Percentiles rank a stretch among this genome's conserved stretches.
These are phyloP conservation scores for Congeria kusceri DNA, from an alignment of 2,888 invertebrate species.

Conservation along the genomic window DNA sequence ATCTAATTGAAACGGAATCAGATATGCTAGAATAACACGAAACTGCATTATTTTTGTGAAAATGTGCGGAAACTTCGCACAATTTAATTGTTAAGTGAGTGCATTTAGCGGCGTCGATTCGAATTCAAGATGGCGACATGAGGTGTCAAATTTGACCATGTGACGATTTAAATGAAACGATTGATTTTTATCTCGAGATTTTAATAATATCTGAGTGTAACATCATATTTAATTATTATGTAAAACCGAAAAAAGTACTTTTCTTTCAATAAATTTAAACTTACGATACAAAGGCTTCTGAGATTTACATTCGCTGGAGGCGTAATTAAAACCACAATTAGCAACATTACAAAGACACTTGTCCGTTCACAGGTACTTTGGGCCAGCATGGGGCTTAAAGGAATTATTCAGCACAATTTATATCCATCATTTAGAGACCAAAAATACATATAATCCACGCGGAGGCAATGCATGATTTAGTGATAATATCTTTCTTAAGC, in stretches of 20 bases:
- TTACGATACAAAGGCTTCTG: no score
- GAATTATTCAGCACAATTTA: constrained; percentile 40
- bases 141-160: constrained; percentile 31
- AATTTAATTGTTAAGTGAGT: constrained; percentile 43
- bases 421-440: no score
- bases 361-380: constrained; percentile 37
- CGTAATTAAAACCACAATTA: no score
- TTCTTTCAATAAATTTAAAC: neutral
- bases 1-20: constrained; percentile 42
- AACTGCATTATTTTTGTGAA: constrained; percentile 40
- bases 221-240: neutral
- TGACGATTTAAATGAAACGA: constrained; percentile 27
- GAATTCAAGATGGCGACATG: constrained; percentile 45
- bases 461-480: no score
- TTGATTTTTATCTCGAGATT: constrained; percentile 22
- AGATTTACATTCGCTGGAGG: no score
- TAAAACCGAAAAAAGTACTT: neutral
- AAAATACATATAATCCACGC: no score
- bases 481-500: no score
- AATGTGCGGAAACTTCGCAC: constrained; percentile 48
- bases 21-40: constrained; percentile 41
- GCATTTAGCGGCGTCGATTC: constrained; percentile 39
- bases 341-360: no score
- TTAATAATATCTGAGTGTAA: neutral
- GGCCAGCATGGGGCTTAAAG: constrained; percentile 7